These are phyloP conservation scores for Ophion ellenae DNA, from an alignment of 2,888 invertebrate genomes.

Conservation along the genomic window DNA sequence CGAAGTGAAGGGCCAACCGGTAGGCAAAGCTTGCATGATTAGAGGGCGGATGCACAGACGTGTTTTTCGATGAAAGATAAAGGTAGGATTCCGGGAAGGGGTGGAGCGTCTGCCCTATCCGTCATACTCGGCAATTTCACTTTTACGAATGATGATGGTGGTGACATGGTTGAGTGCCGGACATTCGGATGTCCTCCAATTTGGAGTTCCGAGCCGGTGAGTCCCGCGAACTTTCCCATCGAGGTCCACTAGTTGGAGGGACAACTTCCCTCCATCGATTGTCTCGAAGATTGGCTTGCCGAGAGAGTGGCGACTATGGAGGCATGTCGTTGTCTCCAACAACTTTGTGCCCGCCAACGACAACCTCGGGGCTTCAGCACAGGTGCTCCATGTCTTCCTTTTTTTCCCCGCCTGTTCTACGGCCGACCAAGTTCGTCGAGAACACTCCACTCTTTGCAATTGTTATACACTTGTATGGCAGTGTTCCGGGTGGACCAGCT, in stretches of 20 bases:
- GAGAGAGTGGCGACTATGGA: slow-evolving; percentile 46
- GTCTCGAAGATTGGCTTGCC: slow-evolving; percentile 51
- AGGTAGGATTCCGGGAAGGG: slow-evolving; percentile 28
- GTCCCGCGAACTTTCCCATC: slow-evolving; percentile 60
- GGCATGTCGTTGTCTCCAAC: slow-evolving; percentile 23
- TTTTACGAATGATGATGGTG: slow-evolving; percentile 17
- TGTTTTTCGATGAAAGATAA: slow-evolving; percentile 17
- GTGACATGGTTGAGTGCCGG: slow-evolving; percentile 34
- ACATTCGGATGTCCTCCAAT: slow-evolving; percentile 64
- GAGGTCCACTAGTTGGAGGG: slow-evolving; percentile 45
- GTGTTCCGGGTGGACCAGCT: neutral
- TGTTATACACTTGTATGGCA: neutral
- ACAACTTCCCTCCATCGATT: slow-evolving; percentile 56
- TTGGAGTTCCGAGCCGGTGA: slow-evolving; percentile 51
- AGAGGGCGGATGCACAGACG: neutral
- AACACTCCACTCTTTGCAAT: slow-evolving; percentile 7
- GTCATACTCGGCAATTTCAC: slow-evolving; percentile 3
- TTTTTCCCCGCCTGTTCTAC: slow-evolving; percentile 31
- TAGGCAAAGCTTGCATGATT: slow-evolving; percentile 27
- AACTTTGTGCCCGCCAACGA: neutral
- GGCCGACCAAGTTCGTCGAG: neutral
- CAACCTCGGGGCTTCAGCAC: slow-evolving; percentile 24
- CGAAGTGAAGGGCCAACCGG: neutral
- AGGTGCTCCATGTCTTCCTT: slow-evolving; percentile 24
- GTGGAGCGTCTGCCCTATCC: neutral